Base-by-base conservation (phyloP, 2,113 vertebrate species). In the Sminthopsis crassicaudata region DNA sequence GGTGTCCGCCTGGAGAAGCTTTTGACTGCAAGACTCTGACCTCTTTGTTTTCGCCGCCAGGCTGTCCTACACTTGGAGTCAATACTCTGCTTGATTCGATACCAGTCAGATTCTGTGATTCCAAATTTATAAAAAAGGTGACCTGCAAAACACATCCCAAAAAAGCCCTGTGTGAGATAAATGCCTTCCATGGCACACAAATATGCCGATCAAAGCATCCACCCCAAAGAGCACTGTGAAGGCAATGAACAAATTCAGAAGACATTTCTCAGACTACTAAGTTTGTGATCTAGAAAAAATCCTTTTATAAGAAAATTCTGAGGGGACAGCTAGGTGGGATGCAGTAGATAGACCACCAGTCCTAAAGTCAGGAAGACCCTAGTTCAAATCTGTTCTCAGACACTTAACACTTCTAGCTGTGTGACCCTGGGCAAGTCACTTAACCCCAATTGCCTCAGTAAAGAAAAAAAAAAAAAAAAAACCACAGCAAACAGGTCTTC, bases 51-150 rank as follows among this genome's bases (percentile, higher is more conserved):
- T 76, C 99, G 98, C 93, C 99, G 99, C 99, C 99, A 99, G 0
- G 99, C 99, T 0, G 99, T 99, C 51, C 99, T 99, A 97, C 99
- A 99, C 96, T 99, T 99, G 93, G 99, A 99, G 97, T 99, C 99
- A 0, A 99, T 99, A 98, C 99, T 99, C 96, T 99, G 99, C 95
- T 99, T 99, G 98, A 99, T 99, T 9, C 99, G 98, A 89, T 99
- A 99, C 99, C 99, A 99, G 98, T 99, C 99, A 0, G 99, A 99
- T 92, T 99, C 99, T 0, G 99, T 98, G 98, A 99, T 99, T 46
- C 98, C 98, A 92, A 99, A 99, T 92, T 99, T 99, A 97, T 99
- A 99, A 96, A 99, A 99, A 14, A 99, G 98, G 97, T 99, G 99
- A 98, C 99, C 99, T 99, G 89, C 3, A 94, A 96, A 50, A 96